Base-by-base conservation (phyloP, 2,797 vertebrate genomes). In the Spinus pinus region DNA sequence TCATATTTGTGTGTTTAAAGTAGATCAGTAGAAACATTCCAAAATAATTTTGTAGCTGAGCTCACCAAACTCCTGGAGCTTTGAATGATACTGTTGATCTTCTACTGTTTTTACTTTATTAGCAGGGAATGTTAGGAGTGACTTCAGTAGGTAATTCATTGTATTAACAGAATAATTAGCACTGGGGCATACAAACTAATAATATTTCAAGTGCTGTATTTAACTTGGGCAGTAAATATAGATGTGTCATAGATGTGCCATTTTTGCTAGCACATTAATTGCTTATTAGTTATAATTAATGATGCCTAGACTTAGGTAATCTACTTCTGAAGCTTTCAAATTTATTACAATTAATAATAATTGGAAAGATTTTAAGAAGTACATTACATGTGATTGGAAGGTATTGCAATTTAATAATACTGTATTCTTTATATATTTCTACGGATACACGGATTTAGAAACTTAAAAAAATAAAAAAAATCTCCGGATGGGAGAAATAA, bases 281-380 rank as follows among this genome's bases (percentile, higher is more conserved):
- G 51, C 28, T 91, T 93, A 66, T 93, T 94, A 91, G 86, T 90
- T 95, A 93, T 80, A 78, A 54, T 84, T 89, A 88, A 81, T 74
- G 82, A 60, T 93, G 37, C 66, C 64, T 93, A 81, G 90, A 46
- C 51, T 41, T 58, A 84, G 73, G 20, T 90, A 79, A 86, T 90
- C 88, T 92, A 75, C 42, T 92, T 92, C n/a, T 79, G 78, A 88
- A 93, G 54, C 79, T 88, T 86, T 65, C 49, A 86, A 92, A 94
- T 94, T 86, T 46, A 75, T 93, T 87, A 62, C 67, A 77, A 57
- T 94, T 91, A 79, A 61, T 89, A 94, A 56, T 84, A 90, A 88
- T 79, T 86, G 42, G 53, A 58, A 93, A 83, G 13, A 69, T 92
- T 56, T 92, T 56, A 70, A 72, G 21, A 23, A 80, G n/a, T 78